Percentiles rank a stretch among this genome's conserved stretches.
These are phyloP conservation scores for Etheostoma cragini DNA, from an alignment of 2,113 vertebrate species.

Conservation along the genomic window DNA sequence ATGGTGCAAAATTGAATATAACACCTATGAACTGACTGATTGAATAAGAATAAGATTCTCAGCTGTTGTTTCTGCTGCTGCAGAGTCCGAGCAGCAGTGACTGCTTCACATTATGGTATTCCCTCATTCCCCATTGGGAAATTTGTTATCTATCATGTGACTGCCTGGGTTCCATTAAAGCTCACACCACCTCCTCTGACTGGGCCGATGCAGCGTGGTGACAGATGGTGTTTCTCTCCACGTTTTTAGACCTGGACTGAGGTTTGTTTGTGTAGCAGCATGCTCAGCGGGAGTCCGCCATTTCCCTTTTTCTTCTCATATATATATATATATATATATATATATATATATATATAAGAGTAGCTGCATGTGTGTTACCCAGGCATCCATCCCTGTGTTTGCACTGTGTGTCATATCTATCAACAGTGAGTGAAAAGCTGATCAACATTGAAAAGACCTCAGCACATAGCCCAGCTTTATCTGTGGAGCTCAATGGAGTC, in stretches of 20 bases:
- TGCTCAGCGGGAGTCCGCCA: conserved; percentile 30
- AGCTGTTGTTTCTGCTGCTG: conserved; percentile 21
- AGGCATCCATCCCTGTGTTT: conserved; percentile 26
- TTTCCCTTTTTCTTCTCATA: conserved; percentile 25
- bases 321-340: too few species aligned
- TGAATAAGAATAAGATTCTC: not conserved
- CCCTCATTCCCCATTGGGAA: conserved; percentile 71
- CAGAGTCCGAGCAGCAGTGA: conserved; percentile 25
- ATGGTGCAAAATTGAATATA: too few species aligned
- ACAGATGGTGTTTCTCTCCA: conserved; percentile 53
- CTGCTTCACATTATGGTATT: conserved; percentile 76
- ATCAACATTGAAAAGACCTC: conserved; percentile 13
- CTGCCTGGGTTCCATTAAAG: conserved; percentile 67
- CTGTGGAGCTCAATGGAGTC: conserved; percentile 47
- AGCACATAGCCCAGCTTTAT: conserved; percentile 35
- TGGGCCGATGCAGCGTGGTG: conserved; percentile 26
- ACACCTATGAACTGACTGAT: too few species aligned
- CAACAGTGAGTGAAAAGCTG: conserved; percentile 11
- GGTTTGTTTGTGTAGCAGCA: conserved; percentile 49
- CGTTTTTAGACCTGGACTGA: conserved; percentile 33
- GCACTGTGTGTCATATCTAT: conserved; percentile 1
- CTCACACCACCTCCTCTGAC: conserved; percentile 38
- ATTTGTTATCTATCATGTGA: conserved; percentile 74
- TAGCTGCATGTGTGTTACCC: not conserved
- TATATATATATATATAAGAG: too few species aligned